Conservation (phyloP, 2,113 vertebrate species). For the Callocephalon fimbriatum region DNA sequence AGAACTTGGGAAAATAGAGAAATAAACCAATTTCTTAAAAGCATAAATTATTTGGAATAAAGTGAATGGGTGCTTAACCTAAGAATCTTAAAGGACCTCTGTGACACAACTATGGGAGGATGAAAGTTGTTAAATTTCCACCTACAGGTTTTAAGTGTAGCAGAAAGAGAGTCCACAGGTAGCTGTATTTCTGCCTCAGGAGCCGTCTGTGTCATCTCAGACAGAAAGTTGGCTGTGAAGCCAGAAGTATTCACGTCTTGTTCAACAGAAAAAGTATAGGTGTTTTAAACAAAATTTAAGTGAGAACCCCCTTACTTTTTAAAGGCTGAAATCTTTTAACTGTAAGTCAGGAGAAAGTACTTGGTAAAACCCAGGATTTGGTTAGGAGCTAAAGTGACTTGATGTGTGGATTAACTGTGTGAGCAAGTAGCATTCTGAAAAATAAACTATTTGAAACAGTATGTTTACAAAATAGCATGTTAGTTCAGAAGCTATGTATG, state of each 20-base stretch:
- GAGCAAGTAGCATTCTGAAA: background rate
- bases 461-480: background rate
- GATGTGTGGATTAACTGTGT: background rate
- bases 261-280: fast-evolving
- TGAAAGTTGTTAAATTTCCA: background rate
- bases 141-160: background rate
- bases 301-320: fast-evolving
- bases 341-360: background rate
- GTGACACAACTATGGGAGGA: background rate
- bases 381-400: background rate
- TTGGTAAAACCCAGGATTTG: background rate
- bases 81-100: background rate
- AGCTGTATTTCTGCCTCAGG: background rate
- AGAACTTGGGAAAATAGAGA: background rate
- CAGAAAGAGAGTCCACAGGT: background rate
- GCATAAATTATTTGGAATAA: background rate
- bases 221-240: background rate
- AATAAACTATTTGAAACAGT: background rate
- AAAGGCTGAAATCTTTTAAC: background rate
- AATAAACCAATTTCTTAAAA: background rate
- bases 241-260: background rate
- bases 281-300: background rate
- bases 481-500: background rate
- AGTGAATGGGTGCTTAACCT: background rate
- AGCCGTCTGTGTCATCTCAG: background rate